Evolutionary conservation across 2,888 invertebrate genomes (phyloP).

Genomic region (Nomada flava): DNA sequence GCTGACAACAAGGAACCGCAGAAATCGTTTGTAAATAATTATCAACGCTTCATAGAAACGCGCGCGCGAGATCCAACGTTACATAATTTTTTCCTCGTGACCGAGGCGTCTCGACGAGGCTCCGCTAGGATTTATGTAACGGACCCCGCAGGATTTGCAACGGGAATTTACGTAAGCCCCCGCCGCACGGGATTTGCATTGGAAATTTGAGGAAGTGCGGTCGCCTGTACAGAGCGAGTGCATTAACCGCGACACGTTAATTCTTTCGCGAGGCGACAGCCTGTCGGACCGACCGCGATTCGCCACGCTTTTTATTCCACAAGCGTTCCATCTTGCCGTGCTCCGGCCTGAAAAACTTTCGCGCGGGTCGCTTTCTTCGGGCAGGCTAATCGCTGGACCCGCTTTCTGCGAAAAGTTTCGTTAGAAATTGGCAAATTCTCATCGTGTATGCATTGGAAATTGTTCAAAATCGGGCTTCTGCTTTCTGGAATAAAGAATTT

Average conservation of each 20-base stretch:
- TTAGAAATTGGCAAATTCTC: too few species aligned
- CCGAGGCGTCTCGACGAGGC: slow-evolving; percentile 36
- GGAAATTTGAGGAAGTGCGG: slow-evolving; percentile 41
- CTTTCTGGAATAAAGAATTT: too few species aligned
- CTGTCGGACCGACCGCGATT: slow-evolving; percentile 10
- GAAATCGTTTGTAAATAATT: not conserved
- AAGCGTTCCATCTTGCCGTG: not conserved
- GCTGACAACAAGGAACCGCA: too few species aligned
- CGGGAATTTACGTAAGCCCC: slow-evolving; percentile 56
- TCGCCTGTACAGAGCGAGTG: slow-evolving; percentile 29
- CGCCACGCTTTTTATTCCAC: not conserved
- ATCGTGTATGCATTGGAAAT: too few species aligned
- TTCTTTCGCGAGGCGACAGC: slow-evolving; percentile 48
- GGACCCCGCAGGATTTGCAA: slow-evolving; percentile 34
- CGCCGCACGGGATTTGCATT: slow-evolving; percentile 26
- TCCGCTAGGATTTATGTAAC: slow-evolving; percentile 53
- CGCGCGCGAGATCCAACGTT: slow-evolving; percentile 32
- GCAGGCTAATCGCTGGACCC: not conserved
- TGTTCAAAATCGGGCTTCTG: too few species aligned
- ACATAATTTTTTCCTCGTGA: slow-evolving; percentile 51
- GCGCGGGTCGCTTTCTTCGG: not conserved
- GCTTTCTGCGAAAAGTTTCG: too few species aligned
- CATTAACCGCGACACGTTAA: slow-evolving; percentile 56
- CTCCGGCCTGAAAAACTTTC: not conserved
- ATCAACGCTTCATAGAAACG: not conserved